These are phyloP conservation scores for Peromyscus nudipes DNA, from an alignment of 2,797 vertebrate genomes.

Conservation along the genomic window DNA sequence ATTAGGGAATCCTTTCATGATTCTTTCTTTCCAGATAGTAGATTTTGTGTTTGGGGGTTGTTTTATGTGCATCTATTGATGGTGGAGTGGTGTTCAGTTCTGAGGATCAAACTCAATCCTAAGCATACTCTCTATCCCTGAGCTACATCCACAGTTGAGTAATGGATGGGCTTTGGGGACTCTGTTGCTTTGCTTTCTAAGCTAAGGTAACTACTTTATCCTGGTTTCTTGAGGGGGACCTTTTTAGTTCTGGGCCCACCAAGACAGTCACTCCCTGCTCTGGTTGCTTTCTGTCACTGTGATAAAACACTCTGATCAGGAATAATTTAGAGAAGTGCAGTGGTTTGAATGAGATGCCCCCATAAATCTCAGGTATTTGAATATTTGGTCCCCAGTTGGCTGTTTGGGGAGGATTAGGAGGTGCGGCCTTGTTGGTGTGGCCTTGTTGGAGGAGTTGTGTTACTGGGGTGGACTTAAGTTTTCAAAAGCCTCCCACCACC, in stretches of 20 bases:
- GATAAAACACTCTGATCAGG: neutral
- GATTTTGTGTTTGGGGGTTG: neutral
- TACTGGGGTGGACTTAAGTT: neutral
- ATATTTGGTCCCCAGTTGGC: neutral
- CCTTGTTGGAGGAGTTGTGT: neutral
- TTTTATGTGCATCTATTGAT: neutral
- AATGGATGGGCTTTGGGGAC: neutral
- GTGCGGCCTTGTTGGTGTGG: neutral
- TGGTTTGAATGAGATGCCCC: neutral
- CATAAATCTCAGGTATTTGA: neutral
- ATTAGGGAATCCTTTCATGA: neutral
- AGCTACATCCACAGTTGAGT: neutral
- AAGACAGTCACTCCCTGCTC: neutral
- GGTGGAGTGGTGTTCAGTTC: neutral
- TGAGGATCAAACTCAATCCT: neutral
- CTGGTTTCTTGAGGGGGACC: neutral
- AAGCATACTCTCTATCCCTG: neutral
- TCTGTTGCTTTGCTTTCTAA: conserved; percentile 10
- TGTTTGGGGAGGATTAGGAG: neutral
- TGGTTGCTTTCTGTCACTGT: neutral
- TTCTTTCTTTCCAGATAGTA: conserved; percentile 14
- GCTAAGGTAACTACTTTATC: neutral
- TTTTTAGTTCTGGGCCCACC: neutral
- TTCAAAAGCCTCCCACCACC: neutral
- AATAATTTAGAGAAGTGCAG: neutral